Percentiles rank a stretch among this genome's conserved stretches.
phyloP scores from a whole-genome alignment of 2,113 vertebrate species.

The Saguinus imperator region DNA sequence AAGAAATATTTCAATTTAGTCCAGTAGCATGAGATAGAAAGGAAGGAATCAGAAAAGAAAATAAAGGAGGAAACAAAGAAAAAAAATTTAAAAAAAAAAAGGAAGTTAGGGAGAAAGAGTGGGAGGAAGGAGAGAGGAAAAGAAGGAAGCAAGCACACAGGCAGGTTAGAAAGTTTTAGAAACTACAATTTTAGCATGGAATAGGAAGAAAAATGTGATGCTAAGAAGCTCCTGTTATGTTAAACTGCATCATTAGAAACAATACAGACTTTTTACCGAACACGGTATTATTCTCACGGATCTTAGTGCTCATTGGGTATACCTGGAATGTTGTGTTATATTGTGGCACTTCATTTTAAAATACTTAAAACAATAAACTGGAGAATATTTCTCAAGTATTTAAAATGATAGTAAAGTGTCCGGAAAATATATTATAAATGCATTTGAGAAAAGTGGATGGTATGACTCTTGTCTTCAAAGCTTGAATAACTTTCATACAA shows the following conservation, averaged over 20 bases:
- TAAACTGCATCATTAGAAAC: background rate
- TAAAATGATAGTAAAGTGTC: background rate
- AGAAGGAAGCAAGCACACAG: accelerated
- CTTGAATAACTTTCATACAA: background rate
- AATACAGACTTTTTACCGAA: background rate
- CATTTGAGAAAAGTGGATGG: background rate
- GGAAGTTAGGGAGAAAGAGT: too few species aligned
- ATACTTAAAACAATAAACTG: background rate
- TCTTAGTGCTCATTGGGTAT: too few species aligned
- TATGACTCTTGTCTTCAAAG: background rate
- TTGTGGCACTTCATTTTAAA: background rate
- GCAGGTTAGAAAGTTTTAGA: background rate
- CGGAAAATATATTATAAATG: background rate
- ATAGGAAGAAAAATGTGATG: too few species aligned
- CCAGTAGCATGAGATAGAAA: background rate
- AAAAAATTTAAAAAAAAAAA: background rate
- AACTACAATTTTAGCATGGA: background rate
- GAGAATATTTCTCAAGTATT: background rate
- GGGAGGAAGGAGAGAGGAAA: background rate
- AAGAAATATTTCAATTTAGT: background rate
- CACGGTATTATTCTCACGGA: too few species aligned
- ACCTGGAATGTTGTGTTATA: background rate
- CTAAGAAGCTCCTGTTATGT: background rate
- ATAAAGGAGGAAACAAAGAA: too few species aligned
- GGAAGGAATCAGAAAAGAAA: background rate